Percentiles rank a stretch among this genome's conserved stretches.
These are phyloP conservation scores for Mola mola DNA, from an alignment of 2,113 vertebrate genomes.

Conservation along the genomic window DNA sequence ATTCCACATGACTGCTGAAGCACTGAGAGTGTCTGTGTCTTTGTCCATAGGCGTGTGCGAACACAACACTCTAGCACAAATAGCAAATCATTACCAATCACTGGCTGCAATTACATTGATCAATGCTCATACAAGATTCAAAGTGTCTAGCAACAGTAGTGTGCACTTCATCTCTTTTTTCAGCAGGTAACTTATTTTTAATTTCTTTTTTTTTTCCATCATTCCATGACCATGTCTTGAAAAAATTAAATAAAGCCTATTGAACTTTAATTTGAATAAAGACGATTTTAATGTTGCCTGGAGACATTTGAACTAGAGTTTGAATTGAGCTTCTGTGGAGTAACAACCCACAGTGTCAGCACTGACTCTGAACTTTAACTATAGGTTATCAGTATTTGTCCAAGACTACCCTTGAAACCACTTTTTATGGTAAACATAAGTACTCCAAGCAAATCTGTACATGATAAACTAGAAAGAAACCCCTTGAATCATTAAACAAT, in stretches of 20 bases:
- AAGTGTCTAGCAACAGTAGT: background rate
- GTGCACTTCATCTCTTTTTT: background rate
- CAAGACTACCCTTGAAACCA: too few species aligned
- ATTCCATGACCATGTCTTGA: too few species aligned
- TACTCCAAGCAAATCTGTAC: background rate
- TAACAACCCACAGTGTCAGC: background rate
- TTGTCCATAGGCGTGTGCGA: background rate
- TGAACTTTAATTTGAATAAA: too few species aligned
- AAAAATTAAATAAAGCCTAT: too few species aligned
- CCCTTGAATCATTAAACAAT: background rate
- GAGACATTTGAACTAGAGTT: background rate
- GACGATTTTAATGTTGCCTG: too few species aligned
- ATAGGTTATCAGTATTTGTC: constrained; percentile 17
- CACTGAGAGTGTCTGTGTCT: background rate
- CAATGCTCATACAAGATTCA: too few species aligned
- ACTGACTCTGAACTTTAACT: background rate
- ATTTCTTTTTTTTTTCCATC: too few species aligned
- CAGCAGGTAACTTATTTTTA: too few species aligned
- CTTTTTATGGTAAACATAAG: constrained; percentile 1
- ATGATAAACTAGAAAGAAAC: background rate
- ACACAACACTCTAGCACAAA: background rate
- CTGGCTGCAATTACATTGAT: background rate
- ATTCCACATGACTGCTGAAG: background rate
- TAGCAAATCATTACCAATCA: background rate
- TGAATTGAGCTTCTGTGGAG: background rate